Conservation (phyloP, 2,888 invertebrate species). For the Callimorpha dominula region DNA sequence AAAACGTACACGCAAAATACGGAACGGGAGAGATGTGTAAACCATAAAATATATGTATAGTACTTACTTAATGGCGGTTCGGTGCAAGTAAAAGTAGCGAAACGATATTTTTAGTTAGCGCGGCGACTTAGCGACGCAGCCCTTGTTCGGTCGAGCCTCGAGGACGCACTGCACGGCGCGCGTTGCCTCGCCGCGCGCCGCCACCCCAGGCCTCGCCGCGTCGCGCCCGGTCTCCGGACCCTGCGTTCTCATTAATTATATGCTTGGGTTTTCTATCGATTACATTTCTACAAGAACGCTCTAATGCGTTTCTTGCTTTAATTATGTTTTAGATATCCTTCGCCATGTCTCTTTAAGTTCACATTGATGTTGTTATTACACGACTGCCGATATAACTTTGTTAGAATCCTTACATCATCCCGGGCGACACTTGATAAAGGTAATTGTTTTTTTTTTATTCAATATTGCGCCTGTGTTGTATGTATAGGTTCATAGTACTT, state of each 20-base stretch:
- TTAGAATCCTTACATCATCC: too few species aligned
- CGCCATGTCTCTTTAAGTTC: neutral
- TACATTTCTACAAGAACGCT: conserved; percentile 21
- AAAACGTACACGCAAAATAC: neutral
- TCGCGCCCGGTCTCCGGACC: neutral
- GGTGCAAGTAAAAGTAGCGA: conserved; percentile 20
- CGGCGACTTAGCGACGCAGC: conserved; percentile 19
- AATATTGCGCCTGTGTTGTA: too few species aligned
- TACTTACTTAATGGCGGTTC: conserved; percentile 33
- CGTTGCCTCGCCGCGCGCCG: conserved; percentile 1
- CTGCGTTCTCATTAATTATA: conserved; percentile 26
- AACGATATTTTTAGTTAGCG: conserved; percentile 19
- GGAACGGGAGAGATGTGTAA: neutral
- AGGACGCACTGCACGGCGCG: conserved; percentile 32
- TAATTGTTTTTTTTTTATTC: too few species aligned
- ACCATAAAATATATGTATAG: conserved; percentile 4
- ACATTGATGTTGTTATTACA: neutral
- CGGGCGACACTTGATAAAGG: too few species aligned
- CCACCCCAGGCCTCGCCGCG: neutral
- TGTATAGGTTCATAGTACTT: too few species aligned
- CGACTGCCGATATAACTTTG: too few species aligned
- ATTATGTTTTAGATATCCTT: conserved; percentile 12
- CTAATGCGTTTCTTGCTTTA: neutral
- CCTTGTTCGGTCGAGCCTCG: conserved; percentile 35
- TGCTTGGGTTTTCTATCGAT: conserved; percentile 28